A percentile compares a stretch with the other conserved stretches of the same genome.
Evolutionary conservation across 2,113 vertebrate genomes (phyloP).

Genomic region (Gadus chalcogrammus): DNA sequence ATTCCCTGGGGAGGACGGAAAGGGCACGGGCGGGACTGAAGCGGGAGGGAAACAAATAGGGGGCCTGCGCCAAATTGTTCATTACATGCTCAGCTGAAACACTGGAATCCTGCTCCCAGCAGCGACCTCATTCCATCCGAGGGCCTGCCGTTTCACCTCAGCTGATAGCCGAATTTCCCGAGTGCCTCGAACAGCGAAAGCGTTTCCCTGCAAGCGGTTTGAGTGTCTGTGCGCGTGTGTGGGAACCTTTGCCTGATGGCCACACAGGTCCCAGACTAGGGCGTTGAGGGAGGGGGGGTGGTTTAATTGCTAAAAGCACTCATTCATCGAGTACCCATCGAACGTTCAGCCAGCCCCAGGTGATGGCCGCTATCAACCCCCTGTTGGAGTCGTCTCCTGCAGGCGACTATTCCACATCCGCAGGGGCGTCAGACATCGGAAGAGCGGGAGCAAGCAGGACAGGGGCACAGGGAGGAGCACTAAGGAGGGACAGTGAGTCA

Average conservation of each 20-base stretch:
- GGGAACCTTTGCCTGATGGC: no score
- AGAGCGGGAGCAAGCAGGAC: neutral
- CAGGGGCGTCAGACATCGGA: neutral
- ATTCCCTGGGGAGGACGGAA: no score
- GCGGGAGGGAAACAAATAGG: neutral
- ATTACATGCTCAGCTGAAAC: slow-evolving; percentile 66
- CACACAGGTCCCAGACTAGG: no score
- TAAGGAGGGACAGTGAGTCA: neutral
- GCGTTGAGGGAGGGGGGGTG: neutral
- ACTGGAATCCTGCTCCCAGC: slow-evolving; percentile 57
- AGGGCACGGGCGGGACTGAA: neutral
- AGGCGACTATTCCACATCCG: neutral
- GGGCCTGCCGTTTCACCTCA: neutral
- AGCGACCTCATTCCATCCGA: slow-evolving; percentile 26
- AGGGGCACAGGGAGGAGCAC: neutral
- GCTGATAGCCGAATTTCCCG: neutral
- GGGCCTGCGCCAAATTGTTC: slow-evolving; percentile 47
- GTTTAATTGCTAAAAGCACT: slow-evolving; percentile 1
- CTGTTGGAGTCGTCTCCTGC: no score
- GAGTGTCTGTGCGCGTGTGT: no score
- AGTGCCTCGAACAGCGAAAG: neutral
- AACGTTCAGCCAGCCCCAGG: neutral
- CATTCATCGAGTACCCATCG: neutral
- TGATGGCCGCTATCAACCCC: slow-evolving; percentile 2
- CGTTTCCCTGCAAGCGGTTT: neutral